phyloP scores from a whole-genome alignment of 2,888 invertebrate genomes.

The Anthophora plumipes region DNA sequence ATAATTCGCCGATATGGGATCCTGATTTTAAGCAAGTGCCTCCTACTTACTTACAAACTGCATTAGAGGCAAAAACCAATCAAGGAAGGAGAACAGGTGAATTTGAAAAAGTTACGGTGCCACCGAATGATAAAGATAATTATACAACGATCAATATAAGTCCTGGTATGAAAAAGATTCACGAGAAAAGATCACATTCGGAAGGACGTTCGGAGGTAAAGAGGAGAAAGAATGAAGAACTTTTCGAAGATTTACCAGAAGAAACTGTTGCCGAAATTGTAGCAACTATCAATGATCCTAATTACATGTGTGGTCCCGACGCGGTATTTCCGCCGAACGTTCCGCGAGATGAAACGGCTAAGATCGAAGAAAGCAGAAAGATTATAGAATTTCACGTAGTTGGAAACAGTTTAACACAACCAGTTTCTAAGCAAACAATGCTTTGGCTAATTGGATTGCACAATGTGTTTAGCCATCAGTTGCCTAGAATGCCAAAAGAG shows the following conservation, averaged over 20 bases:
- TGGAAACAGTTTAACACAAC: conserved; percentile 95
- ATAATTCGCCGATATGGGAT: conserved; percentile 97
- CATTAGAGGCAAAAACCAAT: conserved; percentile 87
- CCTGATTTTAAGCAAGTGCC: conserved; percentile 92
- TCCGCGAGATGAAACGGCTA: conserved; percentile 95
- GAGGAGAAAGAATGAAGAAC: conserved; percentile 84
- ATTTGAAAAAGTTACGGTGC: conserved; percentile 88
- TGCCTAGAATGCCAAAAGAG: conserved; percentile 98
- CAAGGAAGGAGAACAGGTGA: conserved; percentile 85
- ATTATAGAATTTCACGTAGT: conserved; percentile 97
- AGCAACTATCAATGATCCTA: conserved; percentile 92
- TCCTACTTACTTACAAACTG: conserved; percentile 88
- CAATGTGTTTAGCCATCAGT: conserved; percentile 97
- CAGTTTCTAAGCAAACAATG: conserved; percentile 95
- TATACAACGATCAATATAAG: conserved; percentile 89
- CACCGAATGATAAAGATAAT: conserved; percentile 88
- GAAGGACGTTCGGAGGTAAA: conserved; percentile 79
- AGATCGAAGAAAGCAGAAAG: conserved; percentile 94
- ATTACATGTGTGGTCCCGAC: conserved; percentile 93
- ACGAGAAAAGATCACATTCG: conserved; percentile 76
- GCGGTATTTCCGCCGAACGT: conserved; percentile 93
- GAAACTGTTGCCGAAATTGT: conserved; percentile 93
- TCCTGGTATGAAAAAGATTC: conserved; percentile 85
- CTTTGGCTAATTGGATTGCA: conserved; percentile 97
- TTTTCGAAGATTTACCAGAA: conserved; percentile 90